phyloP scores from a whole-genome alignment of 2,888 invertebrate species.

The Drosophila differens region DNA sequence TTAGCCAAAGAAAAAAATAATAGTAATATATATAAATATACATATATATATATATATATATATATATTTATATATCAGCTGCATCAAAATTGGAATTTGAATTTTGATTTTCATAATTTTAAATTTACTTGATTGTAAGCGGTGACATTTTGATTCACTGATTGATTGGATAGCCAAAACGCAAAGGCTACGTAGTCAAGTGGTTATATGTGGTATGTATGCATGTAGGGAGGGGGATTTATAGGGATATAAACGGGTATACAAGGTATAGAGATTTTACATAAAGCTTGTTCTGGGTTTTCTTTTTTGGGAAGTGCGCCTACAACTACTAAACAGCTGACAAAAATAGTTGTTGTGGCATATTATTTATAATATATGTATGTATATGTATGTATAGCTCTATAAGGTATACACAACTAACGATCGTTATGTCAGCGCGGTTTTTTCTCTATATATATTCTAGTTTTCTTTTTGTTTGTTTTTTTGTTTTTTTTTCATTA shows the following conservation, averaged over 20 bases:
- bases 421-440: constrained; percentile 23
- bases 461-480: constrained; percentile 1
- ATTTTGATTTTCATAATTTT: not conserved
- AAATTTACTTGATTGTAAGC: constrained; percentile 12
- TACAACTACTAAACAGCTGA: constrained; percentile 19
- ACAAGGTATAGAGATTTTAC: not conserved
- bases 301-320: constrained; percentile 2
- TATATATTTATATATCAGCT: constrained; percentile 57
- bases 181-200: constrained; percentile 28
- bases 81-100: constrained; percentile 17
- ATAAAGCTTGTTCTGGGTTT: constrained; percentile 3
- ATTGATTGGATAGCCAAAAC: constrained; percentile 15
- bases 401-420: constrained; percentile 31
- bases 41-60: not conserved
- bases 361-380: constrained; percentile 4
- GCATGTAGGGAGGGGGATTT: not conserved
- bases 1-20: not conserved
- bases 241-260: not conserved
- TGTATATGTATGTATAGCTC: constrained; percentile 5
- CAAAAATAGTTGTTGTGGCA: constrained; percentile 14
- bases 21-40: constrained; percentile 6
- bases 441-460: constrained; percentile 19
- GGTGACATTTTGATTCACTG: constrained; percentile 24
- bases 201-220: not conserved
- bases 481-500: constrained; percentile 12